Evolutionary conservation across 2,888 invertebrate genomes (phyloP).

Genomic region (Acanthosepion esculentum): DNA sequence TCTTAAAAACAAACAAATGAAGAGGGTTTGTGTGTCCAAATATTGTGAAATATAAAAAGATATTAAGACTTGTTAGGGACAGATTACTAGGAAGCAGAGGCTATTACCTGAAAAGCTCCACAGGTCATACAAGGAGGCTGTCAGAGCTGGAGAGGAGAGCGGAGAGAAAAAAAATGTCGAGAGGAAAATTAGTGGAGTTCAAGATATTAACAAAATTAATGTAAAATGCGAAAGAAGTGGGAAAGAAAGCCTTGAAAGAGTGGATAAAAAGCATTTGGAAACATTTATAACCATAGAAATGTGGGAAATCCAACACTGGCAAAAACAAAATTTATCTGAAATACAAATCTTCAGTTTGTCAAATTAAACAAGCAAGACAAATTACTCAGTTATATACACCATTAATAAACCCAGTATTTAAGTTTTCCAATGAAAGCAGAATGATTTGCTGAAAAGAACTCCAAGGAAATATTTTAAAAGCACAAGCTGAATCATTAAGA

Average conservation of each 20-base stretch:
- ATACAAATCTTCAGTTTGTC: not conserved
- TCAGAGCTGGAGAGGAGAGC: conserved; percentile 42
- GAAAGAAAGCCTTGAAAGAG: not conserved
- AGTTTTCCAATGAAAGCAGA: no score
- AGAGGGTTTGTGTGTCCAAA: no score
- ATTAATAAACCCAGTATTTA: no score
- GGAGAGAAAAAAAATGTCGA: not conserved
- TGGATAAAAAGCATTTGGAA: not conserved
- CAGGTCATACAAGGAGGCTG: conserved; percentile 41
- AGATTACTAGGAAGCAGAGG: not conserved
- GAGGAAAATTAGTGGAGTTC: not conserved
- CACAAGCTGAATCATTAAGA: no score
- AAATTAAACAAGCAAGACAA: not conserved
- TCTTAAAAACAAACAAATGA: not conserved
- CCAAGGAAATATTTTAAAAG: no score
- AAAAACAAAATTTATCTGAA: not conserved
- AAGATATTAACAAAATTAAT: not conserved
- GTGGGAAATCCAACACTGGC: not conserved
- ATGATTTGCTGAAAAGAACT: no score
- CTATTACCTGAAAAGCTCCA: conserved; percentile 46
- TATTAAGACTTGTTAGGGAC: not conserved
- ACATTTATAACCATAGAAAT: not conserved
- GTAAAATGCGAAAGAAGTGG: not conserved
- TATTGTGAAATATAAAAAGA: not conserved
- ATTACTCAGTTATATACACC: not conserved